Percentiles rank a stretch among this genome's conserved stretches.
These are phyloP conservation scores for Beris morrisii DNA, from an alignment of 2,888 invertebrate species.

Conservation along the genomic window DNA sequence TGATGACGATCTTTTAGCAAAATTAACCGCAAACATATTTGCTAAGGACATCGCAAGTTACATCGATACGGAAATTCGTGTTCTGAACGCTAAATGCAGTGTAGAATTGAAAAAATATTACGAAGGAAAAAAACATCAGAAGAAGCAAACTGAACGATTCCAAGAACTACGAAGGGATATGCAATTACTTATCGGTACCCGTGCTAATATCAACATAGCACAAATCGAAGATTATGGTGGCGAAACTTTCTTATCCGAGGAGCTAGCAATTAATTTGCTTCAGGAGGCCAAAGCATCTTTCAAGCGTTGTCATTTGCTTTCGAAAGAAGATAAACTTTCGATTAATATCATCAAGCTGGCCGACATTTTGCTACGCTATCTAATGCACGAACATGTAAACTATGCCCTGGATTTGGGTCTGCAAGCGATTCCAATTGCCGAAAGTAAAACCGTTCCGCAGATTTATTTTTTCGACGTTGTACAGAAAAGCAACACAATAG, in stretches of 20 bases:
- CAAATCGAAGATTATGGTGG: slow-evolving; percentile 96
- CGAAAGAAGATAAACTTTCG: slow-evolving; percentile 75
- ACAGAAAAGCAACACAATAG: slow-evolving; percentile 90
- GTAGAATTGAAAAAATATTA: slow-evolving; percentile 83
- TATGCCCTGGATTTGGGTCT: slow-evolving; percentile 94
- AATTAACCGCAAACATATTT: slow-evolving; percentile 79
- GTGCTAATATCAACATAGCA: slow-evolving; percentile 90
- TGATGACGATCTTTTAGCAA: slow-evolving; percentile 76
- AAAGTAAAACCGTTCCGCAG: slow-evolving; percentile 83
- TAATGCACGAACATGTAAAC: slow-evolving; percentile 91
- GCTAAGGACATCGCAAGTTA: slow-evolving; percentile 72
- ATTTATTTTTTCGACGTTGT: slow-evolving; percentile 93
- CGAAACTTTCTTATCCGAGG: slow-evolving; percentile 95
- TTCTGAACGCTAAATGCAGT: slow-evolving; percentile 76
- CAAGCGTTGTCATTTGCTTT: slow-evolving; percentile 82
- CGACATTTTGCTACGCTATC: slow-evolving; percentile 79
- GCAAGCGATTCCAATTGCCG: slow-evolving; percentile 85
- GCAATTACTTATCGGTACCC: slow-evolving; percentile 88
- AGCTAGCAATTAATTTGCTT: slow-evolving; percentile 86
- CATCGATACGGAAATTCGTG: slow-evolving; percentile 75
- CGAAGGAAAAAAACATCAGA: slow-evolving; percentile 90
- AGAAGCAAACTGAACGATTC: slow-evolving; percentile 88
- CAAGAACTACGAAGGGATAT: slow-evolving; percentile 91
- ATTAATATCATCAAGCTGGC: slow-evolving; percentile 78
- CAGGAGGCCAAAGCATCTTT: slow-evolving; percentile 90